A percentile compares a stretch with the other conserved stretches of the same genome.
These are phyloP conservation scores for Perizoma flavofasciatum DNA, from an alignment of 2,888 invertebrate species.

Conservation along the genomic window DNA sequence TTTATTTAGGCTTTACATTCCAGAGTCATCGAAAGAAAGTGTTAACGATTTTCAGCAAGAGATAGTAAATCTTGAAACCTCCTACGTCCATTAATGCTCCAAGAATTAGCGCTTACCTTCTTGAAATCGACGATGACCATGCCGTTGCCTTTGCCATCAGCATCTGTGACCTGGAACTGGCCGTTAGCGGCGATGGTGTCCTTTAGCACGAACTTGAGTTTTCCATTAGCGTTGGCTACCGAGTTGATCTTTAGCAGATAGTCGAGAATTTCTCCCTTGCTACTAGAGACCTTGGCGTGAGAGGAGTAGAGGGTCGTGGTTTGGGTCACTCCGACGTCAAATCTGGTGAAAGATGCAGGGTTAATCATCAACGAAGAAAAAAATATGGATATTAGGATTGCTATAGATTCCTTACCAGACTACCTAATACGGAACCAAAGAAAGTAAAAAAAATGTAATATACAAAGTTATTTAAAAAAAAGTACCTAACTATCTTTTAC, in stretches of 20 bases:
- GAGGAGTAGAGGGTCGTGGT: slow-evolving; percentile 76
- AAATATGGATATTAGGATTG: too few relatives aligned
- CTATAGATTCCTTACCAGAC: too few relatives aligned
- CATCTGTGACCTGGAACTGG: slow-evolving; percentile 84
- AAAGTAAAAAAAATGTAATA: too few relatives aligned
- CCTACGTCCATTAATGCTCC: too few relatives aligned
- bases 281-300: slow-evolving; percentile 76
- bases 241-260: slow-evolving; percentile 76
- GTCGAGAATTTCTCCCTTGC: slow-evolving; percentile 80
- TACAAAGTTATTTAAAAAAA: too few relatives aligned
- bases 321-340: slow-evolving; percentile 74
- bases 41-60: too few relatives aligned
- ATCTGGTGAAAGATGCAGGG: slow-evolving; percentile 46
- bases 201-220: slow-evolving; percentile 84
- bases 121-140: slow-evolving; percentile 84
- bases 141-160: slow-evolving; percentile 86
- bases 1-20: too few relatives aligned
- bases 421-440: too few relatives aligned
- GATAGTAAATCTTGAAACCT: too few relatives aligned
- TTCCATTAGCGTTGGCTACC: slow-evolving; percentile 69
- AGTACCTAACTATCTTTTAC: too few relatives aligned
- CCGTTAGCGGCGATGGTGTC: slow-evolving; percentile 85
- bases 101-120: slow-evolving; percentile 55
- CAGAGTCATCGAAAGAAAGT: too few relatives aligned
- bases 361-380: background rate